Evolutionary conservation across 2,888 invertebrate species (phyloP), one percentile per base, ranked within the genome.

Genomic region (Fissipunctia ypsillon): DNA sequence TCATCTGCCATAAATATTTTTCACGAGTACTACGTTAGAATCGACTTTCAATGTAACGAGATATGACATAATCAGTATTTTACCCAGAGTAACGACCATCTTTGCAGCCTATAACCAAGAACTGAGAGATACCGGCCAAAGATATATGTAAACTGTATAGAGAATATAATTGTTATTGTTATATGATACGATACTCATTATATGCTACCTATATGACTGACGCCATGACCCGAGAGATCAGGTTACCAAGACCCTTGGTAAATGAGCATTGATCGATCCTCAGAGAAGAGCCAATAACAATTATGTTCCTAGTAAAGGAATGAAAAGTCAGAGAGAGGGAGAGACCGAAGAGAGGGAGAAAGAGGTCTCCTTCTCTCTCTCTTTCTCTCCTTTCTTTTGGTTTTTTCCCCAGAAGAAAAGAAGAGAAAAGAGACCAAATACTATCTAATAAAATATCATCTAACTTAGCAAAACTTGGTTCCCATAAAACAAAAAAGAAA

Each of bases 401-500:
- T n/a, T n/a, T n/a, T n/a, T n/a, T n/a, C n/a, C n/a, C n/a, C n/a
- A n/a, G n/a, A n/a, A n/a, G n/a, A n/a, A n/a, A n/a, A n/a, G n/a
- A n/a, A n/a, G n/a, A n/a, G n/a, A n/a, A n/a, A n/a, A 19, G 16
- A 52, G 12, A 25, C 28, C 7, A 35, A 48, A 65, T 2, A 25
- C 5, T 69, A 2, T 2, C n/a, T 6, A 25, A 70, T n/a, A 69
- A 28, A 65, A 3, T 6, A 41, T 25, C 9, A 43, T 22, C 4
- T 0, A 16, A 72, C n/a, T 50, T 9, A 43, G 48, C 57, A 54
- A n/a, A 66, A 61, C 16, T 38, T 7, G 16, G 45, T 56, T 69
- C 60, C 43, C 14, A 67, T 48, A 22, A 41, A 52, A 75, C 19
- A 28, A 56, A 52, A 67, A 59, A 74, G 43, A 16, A 56, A 31